Base-by-base conservation (phyloP, 2,888 invertebrate species). In the Diadegma fenestrale region DNA sequence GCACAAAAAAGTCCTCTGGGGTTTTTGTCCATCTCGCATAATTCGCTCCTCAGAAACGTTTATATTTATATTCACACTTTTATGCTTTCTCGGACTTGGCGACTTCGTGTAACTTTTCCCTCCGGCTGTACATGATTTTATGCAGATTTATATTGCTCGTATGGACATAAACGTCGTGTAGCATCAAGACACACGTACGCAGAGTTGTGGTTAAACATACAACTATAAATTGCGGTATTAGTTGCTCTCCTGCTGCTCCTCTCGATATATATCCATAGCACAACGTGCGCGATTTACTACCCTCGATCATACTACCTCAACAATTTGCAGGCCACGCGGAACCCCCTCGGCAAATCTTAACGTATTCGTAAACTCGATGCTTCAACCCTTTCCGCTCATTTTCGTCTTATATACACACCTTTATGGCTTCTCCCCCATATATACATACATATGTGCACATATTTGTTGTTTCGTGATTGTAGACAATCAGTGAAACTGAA, bases 401-500 rank as follows among this genome's bases (percentile, higher is more conserved):
- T 10, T n/a, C 33, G 3, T 26, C 26, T 54, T 77, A 66, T 66
- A 77, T 77, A 43, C 37, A 37, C 73, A 61, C 73, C 61, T 73
- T 73, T 73, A 73, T 26, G 73, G 73, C 73, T 73, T 73, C 30
- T 17, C n/a, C 8, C 17, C 8, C 3, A 45, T 12, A 30, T n/a
- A 8, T 30, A 64, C n/a, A 19, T 37, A 64, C 41, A 14, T 10
- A 30, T 12, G 30, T 37, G 26, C 33, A 22, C 45, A 77, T 19
- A 30, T 58, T 33, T 51, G 48, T 33, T 72, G 43, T 81, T 33
- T 81, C 84, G 84, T 84, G 80, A 77, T 84, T 48, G 73, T 84
- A 54, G 54, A 81, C 84, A 84, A 81, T 84, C 80, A 84, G 72
- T 77, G 80, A 84, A 84, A 84, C 84, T 69, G 84, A 84, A 81